phyloP scores from a whole-genome alignment of 2,888 invertebrate species.

The Coleophora flavipennella region DNA sequence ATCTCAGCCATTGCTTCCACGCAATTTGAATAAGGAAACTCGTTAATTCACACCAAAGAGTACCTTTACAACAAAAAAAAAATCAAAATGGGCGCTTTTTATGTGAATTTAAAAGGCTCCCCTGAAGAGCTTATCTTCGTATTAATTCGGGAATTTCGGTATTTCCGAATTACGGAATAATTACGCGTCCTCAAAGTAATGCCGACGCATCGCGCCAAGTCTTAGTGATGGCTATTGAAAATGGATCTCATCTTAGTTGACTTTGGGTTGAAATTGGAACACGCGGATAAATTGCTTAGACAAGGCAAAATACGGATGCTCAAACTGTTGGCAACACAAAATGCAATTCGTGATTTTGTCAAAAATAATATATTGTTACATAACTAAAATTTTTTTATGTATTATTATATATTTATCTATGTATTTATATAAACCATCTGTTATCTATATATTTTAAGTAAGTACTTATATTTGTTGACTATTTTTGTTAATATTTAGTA shows the following conservation, averaged over 20 bases:
- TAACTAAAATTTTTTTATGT: no score
- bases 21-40: slow-evolving; percentile 13
- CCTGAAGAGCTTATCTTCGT: slow-evolving; percentile 46
- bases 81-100: slow-evolving; percentile 25
- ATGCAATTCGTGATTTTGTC: background rate
- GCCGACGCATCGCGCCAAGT: slow-evolving; percentile 39
- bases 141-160: slow-evolving; percentile 41
- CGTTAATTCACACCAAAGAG: slow-evolving; percentile 26
- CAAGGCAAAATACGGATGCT: slow-evolving; percentile 26
- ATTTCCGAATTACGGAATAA: slow-evolving; percentile 53
- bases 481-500: no score
- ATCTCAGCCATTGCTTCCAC: no score
- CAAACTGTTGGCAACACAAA: background rate
- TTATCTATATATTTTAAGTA: no score
- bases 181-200: slow-evolving; percentile 62
- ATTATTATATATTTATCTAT: no score
- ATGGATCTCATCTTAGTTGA: slow-evolving; percentile 20
- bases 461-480: no score
- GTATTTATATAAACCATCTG: no score
- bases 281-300: slow-evolving; percentile 25
- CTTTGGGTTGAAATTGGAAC: slow-evolving; percentile 29
- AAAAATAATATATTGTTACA: no score
- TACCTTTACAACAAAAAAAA: slow-evolving; percentile 27
- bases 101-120: slow-evolving; percentile 21
- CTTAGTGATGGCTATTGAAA: slow-evolving; percentile 29